These are phyloP conservation scores for Periophthalmus magnuspinnatus DNA, from an alignment of 2,797 vertebrate species.

Conservation along the genomic window DNA sequence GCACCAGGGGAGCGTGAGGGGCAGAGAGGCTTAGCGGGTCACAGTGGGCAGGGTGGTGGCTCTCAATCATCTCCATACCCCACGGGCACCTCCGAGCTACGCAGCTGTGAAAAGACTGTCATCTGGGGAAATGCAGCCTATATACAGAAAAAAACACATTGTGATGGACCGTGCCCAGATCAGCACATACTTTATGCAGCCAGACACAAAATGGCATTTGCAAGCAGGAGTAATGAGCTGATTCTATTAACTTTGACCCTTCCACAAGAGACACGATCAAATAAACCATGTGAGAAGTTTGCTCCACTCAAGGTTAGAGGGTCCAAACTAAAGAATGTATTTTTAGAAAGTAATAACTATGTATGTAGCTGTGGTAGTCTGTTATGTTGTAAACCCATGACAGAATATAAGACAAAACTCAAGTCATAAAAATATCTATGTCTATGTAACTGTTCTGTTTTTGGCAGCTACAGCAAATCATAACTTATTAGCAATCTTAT, in stretches of 20 bases:
- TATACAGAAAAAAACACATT: constrained; percentile 19
- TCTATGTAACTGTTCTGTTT: no score
- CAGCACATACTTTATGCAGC: constrained; percentile 7
- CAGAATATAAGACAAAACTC: no score
- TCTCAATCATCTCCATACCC: constrained; percentile 64
- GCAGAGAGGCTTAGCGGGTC: constrained; percentile 54
- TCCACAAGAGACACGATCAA: neutral
- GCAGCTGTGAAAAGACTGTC: constrained; percentile 55
- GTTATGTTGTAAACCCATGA: neutral
- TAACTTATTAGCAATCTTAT: no score
- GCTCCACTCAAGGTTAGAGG: neutral
- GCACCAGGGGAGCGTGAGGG: constrained; percentile 41
- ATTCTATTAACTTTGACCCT: constrained; percentile 21
- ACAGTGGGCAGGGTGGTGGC: constrained; percentile 54
- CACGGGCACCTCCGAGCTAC: constrained; percentile 46
- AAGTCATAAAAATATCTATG: no score
- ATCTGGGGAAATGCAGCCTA: constrained; percentile 36
- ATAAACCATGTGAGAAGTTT: neutral
- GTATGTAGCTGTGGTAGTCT: neutral
- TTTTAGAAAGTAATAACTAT: neutral
- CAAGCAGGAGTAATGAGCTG: constrained; percentile 23
- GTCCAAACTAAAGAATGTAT: neutral
- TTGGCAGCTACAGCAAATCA: no score
- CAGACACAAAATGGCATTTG: constrained; percentile 9
- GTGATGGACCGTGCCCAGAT: constrained; percentile 23